Evolutionary conservation across 2,888 invertebrate genomes (phyloP), one percentile per base, ranked within the genome.

Genomic region (Galerucella nymphaeae): DNA sequence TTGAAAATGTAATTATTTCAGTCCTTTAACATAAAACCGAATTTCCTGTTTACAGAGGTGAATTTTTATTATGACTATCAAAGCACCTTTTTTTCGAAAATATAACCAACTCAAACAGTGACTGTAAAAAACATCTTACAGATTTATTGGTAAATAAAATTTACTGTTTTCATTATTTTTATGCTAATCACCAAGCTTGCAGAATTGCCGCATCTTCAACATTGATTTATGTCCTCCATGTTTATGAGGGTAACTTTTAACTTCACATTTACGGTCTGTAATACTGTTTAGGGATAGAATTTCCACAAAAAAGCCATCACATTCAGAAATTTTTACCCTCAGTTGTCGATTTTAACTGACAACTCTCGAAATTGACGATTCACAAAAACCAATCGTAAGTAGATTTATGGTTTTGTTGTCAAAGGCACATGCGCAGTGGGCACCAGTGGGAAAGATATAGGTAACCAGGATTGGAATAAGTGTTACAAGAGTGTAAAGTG

Each of bases 81-180:
- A 16, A 16, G 11, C 16, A 10, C 20, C 20, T 13, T 11, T 18
- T 55, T 55, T 55, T 10, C 18, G 11, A 55, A 20, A 30, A 30
- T 8, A 30, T 8, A 8, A 30, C 30, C 8, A 30, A 55, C n/a
- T 0, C 38, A 9, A 59, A 38, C n/a, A 9, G 8, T 38, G 11
- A 59, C 6, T 59, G 16, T 20, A 23, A n/a, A 41, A 61, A 61
- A 61, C 41, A 38, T 8, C 61, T 14, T 14, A 14, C n/a, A 38
- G 38, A 59, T 59, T 59, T 59, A 59, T 59, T 38, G 59, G 23
- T 38, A 59, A 59, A 59, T 38, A 62, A 62, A 62, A 41, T 62
- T 62, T 42, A 59, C n/a, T 59, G 23, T 58, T 58, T 58, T 58
- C 58, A 61, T 61, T 61, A 62, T 42, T 62, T 62, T 42, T 62